Conservation (phyloP, 2,113 vertebrate species). For the Picathartes gymnocephalus region DNA sequence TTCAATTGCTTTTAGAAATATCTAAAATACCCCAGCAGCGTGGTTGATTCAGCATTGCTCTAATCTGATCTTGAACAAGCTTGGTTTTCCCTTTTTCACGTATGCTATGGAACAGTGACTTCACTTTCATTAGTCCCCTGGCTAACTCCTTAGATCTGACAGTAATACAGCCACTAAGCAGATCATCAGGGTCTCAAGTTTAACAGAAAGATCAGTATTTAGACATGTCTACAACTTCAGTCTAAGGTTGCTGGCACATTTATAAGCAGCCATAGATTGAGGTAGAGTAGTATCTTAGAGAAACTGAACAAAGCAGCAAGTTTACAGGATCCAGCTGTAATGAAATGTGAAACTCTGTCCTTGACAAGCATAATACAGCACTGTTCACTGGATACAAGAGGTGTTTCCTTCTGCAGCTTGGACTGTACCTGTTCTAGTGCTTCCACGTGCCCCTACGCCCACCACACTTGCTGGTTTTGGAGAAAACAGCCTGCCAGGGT, state of each 20-base stretch:
- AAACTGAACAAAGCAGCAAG: neutral
- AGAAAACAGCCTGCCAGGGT: neutral
- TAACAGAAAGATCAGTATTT: neutral
- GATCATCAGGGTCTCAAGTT: neutral
- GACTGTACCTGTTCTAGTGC: neutral
- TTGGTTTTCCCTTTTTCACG: neutral
- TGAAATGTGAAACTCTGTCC: neutral
- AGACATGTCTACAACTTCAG: neutral
- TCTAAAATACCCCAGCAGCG: neutral
- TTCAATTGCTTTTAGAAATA: neutral
- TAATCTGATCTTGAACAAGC: neutral
- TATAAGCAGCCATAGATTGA: neutral
- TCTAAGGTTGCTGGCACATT: neutral
- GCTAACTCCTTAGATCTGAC: neutral
- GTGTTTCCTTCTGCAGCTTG: neutral
- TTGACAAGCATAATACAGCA: neutral
- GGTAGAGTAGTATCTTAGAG: neutral
- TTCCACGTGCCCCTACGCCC: rapidly evolving
- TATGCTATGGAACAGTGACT: neutral
- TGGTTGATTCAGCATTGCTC: neutral
- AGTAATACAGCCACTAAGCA: neutral
- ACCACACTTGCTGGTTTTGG: neutral
- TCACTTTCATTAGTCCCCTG: neutral
- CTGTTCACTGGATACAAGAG: neutral
- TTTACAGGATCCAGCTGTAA: neutral